Conservation (phyloP, 92 coral and sea anemone genomes). For the Ricordea florida region DNA sequence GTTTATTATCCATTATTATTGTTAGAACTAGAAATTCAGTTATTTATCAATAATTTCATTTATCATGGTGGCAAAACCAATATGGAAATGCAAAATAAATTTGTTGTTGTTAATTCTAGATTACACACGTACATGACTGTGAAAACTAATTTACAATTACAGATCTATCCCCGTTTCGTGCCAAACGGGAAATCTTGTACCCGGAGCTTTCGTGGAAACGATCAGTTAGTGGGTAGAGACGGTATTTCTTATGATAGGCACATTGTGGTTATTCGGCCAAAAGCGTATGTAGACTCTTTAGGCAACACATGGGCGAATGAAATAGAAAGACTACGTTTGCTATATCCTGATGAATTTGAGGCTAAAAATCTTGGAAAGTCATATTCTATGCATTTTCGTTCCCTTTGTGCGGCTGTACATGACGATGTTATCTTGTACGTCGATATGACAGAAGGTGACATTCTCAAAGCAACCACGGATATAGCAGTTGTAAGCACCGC, state of each 20-base stretch:
- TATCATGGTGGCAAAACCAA: too few species aligned
- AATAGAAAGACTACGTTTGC: constrained; percentile 1
- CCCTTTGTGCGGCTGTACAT: neutral
- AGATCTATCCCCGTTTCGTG: too few species aligned
- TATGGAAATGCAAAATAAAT: too few species aligned
- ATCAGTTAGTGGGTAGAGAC: too few species aligned
- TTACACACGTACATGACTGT: too few species aligned
- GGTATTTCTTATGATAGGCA: constrained; percentile 38
- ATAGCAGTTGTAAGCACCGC: neutral
- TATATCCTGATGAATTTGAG: neutral
- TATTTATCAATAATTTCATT: too few species aligned
- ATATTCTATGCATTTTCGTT: constrained; percentile 10
- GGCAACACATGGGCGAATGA: constrained; percentile 53
- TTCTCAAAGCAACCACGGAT: neutral
- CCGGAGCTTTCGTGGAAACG: too few species aligned
- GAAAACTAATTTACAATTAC: too few species aligned
- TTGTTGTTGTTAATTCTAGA: too few species aligned
- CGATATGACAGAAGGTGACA: constrained; percentile 17
- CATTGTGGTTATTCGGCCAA: constrained; percentile 20
- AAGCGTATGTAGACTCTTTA: constrained; percentile 25
- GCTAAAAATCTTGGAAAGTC: neutral
- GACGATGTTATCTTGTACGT: neutral
- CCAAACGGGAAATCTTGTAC: too few species aligned
- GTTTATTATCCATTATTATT: too few species aligned
- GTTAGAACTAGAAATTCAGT: too few species aligned